Evolutionary conservation across 2,113 vertebrate species (phyloP).

Genomic region (Conger conger): DNA sequence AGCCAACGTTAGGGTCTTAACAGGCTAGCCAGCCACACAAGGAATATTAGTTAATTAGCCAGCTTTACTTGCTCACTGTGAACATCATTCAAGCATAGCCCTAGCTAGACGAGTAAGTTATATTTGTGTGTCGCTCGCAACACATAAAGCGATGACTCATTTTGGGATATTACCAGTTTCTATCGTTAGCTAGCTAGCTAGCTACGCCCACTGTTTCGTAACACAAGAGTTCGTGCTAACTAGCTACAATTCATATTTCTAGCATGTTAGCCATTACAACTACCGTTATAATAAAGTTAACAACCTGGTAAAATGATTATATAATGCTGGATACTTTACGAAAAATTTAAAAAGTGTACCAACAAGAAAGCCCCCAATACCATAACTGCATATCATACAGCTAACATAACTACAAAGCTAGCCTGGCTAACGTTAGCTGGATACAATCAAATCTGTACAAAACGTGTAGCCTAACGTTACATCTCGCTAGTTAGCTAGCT

Average conservation of each 20-base stretch:
- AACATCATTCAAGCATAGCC: neutral
- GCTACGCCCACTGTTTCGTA: slow-evolving; percentile 1
- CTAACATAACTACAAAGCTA: neutral
- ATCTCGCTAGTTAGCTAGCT: slow-evolving; percentile 45
- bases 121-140: neutral
- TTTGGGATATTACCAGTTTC: neutral
- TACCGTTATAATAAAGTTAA: neutral
- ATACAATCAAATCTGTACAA: neutral
- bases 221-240: neutral
- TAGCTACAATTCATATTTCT: neutral
- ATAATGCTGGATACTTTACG: neutral
- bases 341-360: neutral
- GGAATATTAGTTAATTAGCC: neutral
- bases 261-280: neutral
- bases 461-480: slow-evolving; percentile 22
- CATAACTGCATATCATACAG: neutral
- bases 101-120: neutral
- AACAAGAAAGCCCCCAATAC: neutral
- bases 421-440: neutral
- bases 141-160: neutral
- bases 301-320: neutral
- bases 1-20: slow-evolving; percentile 10
- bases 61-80: too few relatives aligned
- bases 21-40: slow-evolving; percentile 12
- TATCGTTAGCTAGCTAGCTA: neutral